Base-by-base conservation (phyloP, 2,113 vertebrate species). In the Scomber japonicus region DNA sequence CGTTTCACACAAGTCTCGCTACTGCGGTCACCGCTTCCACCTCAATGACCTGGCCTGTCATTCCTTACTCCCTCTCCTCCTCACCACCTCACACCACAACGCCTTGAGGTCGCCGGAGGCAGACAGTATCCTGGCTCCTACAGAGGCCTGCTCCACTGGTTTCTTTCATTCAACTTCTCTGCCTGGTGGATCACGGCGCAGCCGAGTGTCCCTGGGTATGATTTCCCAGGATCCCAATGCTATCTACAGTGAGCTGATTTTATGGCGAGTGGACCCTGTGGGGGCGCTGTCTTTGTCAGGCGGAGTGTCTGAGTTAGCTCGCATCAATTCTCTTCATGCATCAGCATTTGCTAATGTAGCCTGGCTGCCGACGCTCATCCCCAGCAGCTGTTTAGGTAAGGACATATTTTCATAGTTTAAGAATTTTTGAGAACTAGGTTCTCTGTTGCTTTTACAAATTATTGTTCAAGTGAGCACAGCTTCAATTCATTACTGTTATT, bases 1-100 rank as follows among this genome's bases (percentile, higher is more conserved):
- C 80, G 97, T 99, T 86, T 98, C 97, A 16, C 98, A 99, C 88
- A 97, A 98, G 94, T 99, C 96, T 1, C 95, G 98, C 61, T 99
- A 99, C 31, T 99, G 98, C 87, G 98, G 98, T 63, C 98, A 99
- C 91, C 98, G 98, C 81, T 99, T 99, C 94, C 98, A 99, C 95
- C 97, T 99, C 77, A 99, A 97, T 44, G 97, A 97, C 82, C 94
- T 99, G 90, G 98, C 98, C 89, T 99, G 98, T 91, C 98, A 99
- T 88, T 97, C 98, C 31, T 92, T 98, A 35, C 96, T 99, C 81
- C 98, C 98, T 4, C 95, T 99, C 73, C 93, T 99, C 51, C 95
- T 99, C 78, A 99, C 98, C 90, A 99, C 98, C 0, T 99, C 98
- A 2, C 98, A 99, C 91, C 98, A 99, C 94, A 99, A 99, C 66